A percentile compares a stretch with the other conserved stretches of the same genome.
Conservation (phyloP, 2,797 vertebrate genomes). For the Agapornis canus region DNA sequence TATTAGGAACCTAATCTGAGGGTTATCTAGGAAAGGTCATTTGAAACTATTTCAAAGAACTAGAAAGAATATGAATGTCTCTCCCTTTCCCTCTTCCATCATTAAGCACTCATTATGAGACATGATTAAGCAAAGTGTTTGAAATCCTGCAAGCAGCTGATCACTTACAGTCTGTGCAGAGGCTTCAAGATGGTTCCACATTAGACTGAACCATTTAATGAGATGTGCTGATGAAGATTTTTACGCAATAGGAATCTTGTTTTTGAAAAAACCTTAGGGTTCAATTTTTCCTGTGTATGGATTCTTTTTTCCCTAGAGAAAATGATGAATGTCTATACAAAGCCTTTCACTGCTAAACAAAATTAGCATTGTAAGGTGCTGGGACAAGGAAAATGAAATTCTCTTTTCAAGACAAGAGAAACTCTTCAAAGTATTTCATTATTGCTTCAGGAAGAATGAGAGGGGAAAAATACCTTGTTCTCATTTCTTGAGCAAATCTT, state of each 20-base stretch:
- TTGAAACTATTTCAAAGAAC: background rate
- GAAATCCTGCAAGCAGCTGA: background rate
- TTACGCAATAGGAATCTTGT: background rate
- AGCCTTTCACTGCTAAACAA: background rate
- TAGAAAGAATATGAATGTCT: background rate
- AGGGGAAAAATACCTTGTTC: background rate
- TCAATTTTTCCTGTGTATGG: background rate
- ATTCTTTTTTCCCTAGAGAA: background rate
- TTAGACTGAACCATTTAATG: background rate
- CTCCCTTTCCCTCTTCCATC: background rate
- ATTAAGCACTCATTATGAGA: background rate
- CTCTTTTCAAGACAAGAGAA: background rate
- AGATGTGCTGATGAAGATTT: background rate
- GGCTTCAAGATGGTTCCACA: background rate
- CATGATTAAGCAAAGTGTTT: background rate
- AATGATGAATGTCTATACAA: background rate
- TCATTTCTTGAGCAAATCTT: background rate
- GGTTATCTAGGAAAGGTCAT: background rate
- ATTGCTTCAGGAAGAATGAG: background rate
- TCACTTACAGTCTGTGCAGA: background rate
- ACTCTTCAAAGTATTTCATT: background rate
- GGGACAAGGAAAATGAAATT: background rate
- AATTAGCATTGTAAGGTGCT: background rate
- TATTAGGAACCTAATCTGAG: background rate
- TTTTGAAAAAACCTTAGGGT: background rate